phyloP scores from a whole-genome alignment of 2,797 vertebrate genomes.

The Anguilla obscura region DNA sequence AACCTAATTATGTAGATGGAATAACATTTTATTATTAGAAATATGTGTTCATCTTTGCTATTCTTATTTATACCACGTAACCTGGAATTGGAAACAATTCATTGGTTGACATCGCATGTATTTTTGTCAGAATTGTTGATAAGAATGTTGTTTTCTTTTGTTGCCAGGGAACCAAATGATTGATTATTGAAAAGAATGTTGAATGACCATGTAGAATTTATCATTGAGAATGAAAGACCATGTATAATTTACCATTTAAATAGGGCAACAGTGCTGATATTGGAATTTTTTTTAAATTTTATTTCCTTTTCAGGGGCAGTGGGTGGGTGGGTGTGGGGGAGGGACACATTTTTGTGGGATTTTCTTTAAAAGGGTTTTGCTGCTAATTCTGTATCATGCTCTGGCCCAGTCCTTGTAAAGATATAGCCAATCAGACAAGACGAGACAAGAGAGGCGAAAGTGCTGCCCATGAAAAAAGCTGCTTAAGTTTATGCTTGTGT shows the following conservation, averaged over 20 bases:
- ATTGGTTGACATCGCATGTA: background rate
- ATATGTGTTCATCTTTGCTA: slow-evolving; percentile 29
- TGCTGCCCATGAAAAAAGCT: slow-evolving; percentile 52
- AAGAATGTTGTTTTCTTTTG: slow-evolving; percentile 14
- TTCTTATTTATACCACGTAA: slow-evolving; percentile 39
- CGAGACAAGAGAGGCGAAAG: slow-evolving; percentile 35
- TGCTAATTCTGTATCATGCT: slow-evolving; percentile 59
- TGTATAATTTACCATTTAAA: slow-evolving; percentile 20
- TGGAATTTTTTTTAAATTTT: slow-evolving; percentile 22
- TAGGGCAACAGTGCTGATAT: slow-evolving; percentile 23
- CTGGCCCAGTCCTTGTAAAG: slow-evolving; percentile 44
- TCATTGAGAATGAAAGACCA: slow-evolving; percentile 20
- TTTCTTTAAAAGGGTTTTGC: slow-evolving; percentile 55
- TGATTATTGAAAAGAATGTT: background rate
- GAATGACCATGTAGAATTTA: slow-evolving; percentile 5
- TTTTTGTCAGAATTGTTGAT: slow-evolving; percentile 31
- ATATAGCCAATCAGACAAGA: slow-evolving; percentile 36
- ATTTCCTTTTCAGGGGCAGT: slow-evolving; percentile 23
- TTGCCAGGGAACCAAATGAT: slow-evolving; percentile 45
- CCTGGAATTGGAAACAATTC: slow-evolving; percentile 21
- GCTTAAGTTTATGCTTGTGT: slow-evolving; percentile 55
- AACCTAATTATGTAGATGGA: slow-evolving; percentile 27
- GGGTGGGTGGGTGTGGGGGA: slow-evolving; percentile 27
- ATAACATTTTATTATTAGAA: slow-evolving; percentile 24
- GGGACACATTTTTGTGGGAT: slow-evolving; percentile 47